A percentile compares a stretch with the other conserved stretches of the same genome.
These are phyloP conservation scores for Echinarachnius parma DNA, from an alignment of 53 echinoderm and acorn worm species.

Conservation along the genomic window DNA sequence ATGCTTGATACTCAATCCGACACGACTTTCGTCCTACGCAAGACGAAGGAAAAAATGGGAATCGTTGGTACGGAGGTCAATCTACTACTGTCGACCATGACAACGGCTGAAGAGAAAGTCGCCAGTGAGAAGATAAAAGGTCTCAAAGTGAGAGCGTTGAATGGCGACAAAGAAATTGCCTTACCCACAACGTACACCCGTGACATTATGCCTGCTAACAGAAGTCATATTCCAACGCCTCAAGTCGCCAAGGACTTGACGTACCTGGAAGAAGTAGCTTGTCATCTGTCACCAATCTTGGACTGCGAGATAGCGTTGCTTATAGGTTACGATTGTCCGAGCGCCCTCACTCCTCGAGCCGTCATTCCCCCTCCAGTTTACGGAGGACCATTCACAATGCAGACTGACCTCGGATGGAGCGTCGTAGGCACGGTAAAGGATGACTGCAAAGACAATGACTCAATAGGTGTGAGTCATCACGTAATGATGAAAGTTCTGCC, in stretches of 20 bases:
- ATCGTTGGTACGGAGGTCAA: no score
- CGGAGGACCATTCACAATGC: conserved; percentile 28
- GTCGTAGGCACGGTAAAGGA: conserved; percentile 39
- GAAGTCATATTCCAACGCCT: conserved; percentile 43
- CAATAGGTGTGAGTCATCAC: conserved; percentile 11
- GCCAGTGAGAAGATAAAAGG: conserved; percentile 12
- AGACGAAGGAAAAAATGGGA: no score
- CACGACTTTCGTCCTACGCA: no score
- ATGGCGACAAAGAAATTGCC: no score
- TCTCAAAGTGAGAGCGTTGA: no score
- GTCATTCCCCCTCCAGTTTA: conserved; percentile 29
- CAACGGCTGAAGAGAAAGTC: conserved; percentile 11
- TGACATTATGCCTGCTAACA: conserved; percentile 50
- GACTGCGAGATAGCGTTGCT: conserved; percentile 46
- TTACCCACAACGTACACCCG: no score
- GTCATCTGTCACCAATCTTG: conserved; percentile 30
- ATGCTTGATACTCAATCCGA: no score
- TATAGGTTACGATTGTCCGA: conserved; percentile 51
- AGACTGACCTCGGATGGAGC: conserved; percentile 66
- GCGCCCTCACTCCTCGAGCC: conserved; percentile 44
- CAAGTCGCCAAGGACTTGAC: conserved; percentile 41
- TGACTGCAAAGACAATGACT: background rate
- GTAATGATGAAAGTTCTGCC: conserved; percentile 2
- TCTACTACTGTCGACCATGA: conserved; percentile 39
- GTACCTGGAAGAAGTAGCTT: conserved; percentile 18